Evolutionary conservation across 2,113 vertebrate species (phyloP), one percentile per base, ranked within the genome.

Genomic region (Istiophorus platypterus): DNA sequence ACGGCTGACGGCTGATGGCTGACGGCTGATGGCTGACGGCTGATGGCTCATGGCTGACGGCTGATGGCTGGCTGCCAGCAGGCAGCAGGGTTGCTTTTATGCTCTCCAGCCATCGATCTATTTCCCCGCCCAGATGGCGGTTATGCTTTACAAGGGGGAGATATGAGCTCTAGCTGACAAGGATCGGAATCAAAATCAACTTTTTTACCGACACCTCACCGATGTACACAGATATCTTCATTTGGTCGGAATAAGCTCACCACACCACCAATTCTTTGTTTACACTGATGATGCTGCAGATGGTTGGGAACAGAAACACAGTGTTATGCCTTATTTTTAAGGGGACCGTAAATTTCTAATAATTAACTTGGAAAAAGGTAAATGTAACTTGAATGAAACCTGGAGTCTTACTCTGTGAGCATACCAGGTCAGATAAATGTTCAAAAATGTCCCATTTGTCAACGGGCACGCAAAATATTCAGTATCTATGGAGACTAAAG

Each of bases 121-220:
- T 82, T 89, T 86, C 80, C 82, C 87, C 83, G 76, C 72, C 71
- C 90, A 91, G 90, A 91, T 89, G 87, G 90, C 78, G 72, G 63
- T 67, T 81, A 91, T 49, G 64, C 80, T 84, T 87, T 80, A 39
- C 82, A 79, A 88, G 70, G 76, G 67, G 72, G 54, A 76, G 58
- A 59, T 27, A 72, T 68, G 76, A 88, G 78, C 72, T 17, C 70
- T 68, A 88, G 82, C 87, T 91, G 89, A 87, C 72, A 64, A 54
- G 71, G 58, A 84, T 85, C 78, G 74, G 54, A 45, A 80, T 86
- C 65, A 49, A 39, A 56, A 65, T 51, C 24, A 1, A 13, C 27
- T n/a, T 39, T 22, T 67, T 31, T 13, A 14, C 31, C 24, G 31
- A 62, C 24, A 62, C 29, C 52, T 58, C 37, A 18, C 68, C 59